A percentile compares a stretch with the other conserved stretches of the same genome.
phyloP scores from a whole-genome alignment of 1,140 invertebrate species.

The Cardiocondyla obscurior region DNA sequence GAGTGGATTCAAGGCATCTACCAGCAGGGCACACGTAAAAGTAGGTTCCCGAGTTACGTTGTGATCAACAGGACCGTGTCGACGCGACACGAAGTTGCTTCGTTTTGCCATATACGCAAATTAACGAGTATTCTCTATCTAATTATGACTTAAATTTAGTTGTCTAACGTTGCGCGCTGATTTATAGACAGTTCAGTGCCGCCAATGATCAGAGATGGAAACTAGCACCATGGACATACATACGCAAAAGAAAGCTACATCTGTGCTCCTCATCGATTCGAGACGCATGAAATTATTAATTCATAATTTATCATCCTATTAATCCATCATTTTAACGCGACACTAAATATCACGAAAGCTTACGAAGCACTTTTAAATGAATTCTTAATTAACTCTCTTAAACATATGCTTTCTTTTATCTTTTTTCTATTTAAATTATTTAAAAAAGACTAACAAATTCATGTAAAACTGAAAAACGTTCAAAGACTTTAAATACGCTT shows the following conservation, averaged over 20 bases:
- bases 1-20: constrained; percentile 89
- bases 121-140: constrained; percentile 21
- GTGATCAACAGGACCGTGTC: not conserved
- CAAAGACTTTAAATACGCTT: no score
- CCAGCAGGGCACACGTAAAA: constrained; percentile 87
- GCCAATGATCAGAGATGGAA: constrained; percentile 22
- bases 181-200: constrained; percentile 54
- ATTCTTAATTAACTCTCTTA: constrained; percentile 7
- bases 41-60: constrained; percentile 80
- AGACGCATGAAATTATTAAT: constrained; percentile 37
- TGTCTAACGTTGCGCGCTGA: constrained; percentile 47
- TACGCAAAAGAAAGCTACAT: constrained; percentile 43
- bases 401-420: not conserved
- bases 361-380: constrained; percentile 18
- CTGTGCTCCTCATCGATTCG: constrained; percentile 26
- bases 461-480: not conserved
- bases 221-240: not conserved
- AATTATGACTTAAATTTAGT: not conserved
- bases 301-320: constrained; percentile 28
- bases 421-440: not conserved
- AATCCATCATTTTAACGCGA: constrained; percentile 41
- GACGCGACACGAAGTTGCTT: not conserved
- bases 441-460: not conserved
- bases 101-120: constrained; percentile 3
- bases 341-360: not conserved